Evolutionary conservation across 2,888 invertebrate genomes (phyloP), one percentile per base, ranked within the genome.

Genomic region (Stenoptilia bipunctidactyla): DNA sequence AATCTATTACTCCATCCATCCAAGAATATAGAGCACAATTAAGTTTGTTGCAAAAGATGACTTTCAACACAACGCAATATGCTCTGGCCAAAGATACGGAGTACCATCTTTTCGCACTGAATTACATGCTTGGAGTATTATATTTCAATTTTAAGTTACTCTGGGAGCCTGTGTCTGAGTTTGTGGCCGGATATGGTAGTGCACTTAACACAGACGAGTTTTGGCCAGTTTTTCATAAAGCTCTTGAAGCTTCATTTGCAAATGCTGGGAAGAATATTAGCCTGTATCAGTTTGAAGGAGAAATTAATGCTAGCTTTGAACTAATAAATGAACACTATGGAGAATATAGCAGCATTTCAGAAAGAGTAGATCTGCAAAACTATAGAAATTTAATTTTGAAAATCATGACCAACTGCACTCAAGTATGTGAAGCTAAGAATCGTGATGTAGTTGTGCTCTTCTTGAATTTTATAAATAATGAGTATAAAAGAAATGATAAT

Each of bases 121-220:
- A 90, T 45, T 95, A 92, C 56, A 85, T 97, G 55, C 84, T 97
- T 25, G 96, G 97, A 1, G 86, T 89, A 43, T 76, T 97, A 37
- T 93, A 92, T 65, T 85, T 92, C 13, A 97, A 97, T 65, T 97
- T 98, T 57, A 92, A 93, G 51, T 77, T 95, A 10, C 66, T 98
- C 0, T 97, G 97, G 97, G 91, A 92, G 45, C 94, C 96, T 0
- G 85, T 92, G 0, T 82, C 87, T 12, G 88, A 92, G 56, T 84
- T 96, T 33, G 88, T 97, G 36, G 86, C 89, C 1, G 87, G 90
- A 0, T 92, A 92, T 61, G 92, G 93, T 0, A 85, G 85, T 53
- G 85, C 87, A 0, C 65, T 91, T 55, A 59, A 79, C 1, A 56
- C 72, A 1, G 72, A 86, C n/a, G 76, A 86, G 15, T 94, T 94